phyloP scores from a whole-genome alignment of 2,888 invertebrate genomes.

The Drosophila villosipedis region DNA sequence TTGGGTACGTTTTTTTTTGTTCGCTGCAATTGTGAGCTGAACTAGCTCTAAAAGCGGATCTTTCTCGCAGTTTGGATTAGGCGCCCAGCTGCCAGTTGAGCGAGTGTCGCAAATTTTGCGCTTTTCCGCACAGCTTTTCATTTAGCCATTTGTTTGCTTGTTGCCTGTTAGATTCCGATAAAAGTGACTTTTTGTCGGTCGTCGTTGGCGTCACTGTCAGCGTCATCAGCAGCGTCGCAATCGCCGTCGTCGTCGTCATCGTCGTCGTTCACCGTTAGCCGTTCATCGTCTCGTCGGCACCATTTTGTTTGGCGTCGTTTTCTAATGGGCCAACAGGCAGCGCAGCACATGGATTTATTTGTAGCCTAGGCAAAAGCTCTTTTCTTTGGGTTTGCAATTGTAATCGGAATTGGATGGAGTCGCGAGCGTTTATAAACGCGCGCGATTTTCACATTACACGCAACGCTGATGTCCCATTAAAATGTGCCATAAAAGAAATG shows the following conservation, averaged over 20 bases:
- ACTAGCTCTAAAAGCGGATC: constrained; percentile 84
- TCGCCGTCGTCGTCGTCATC: constrained; percentile 11
- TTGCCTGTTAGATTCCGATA: constrained; percentile 82
- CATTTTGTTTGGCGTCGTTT: constrained; percentile 80
- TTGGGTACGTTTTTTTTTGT: constrained; percentile 24
- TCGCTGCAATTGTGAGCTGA: constrained; percentile 45
- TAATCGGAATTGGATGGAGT: neutral
- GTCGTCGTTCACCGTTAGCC: constrained; percentile 17
- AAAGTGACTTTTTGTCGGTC: constrained; percentile 81
- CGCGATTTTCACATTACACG: constrained; percentile 36
- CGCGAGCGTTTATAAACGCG: constrained; percentile 51
- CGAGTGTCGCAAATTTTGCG: neutral
- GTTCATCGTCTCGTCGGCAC: constrained; percentile 60
- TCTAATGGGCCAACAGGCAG: constrained; percentile 78
- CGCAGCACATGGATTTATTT: constrained; percentile 66
- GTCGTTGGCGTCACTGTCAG: constrained; percentile 37
- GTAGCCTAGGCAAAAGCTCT: constrained; percentile 26
- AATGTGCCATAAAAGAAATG: constrained; percentile 18
- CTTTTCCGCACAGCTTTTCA: constrained; percentile 48
- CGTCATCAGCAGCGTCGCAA: constrained; percentile 19
- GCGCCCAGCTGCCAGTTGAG: constrained; percentile 64
- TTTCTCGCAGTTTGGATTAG: constrained; percentile 83
- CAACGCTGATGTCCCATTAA: constrained; percentile 28
- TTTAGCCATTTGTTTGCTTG: constrained; percentile 60
- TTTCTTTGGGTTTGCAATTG: constrained; percentile 1